Evolutionary conservation across 2,888 invertebrate genomes (phyloP), one percentile per base, ranked within the genome.

Genomic region (Sabatieria punctata): DNA sequence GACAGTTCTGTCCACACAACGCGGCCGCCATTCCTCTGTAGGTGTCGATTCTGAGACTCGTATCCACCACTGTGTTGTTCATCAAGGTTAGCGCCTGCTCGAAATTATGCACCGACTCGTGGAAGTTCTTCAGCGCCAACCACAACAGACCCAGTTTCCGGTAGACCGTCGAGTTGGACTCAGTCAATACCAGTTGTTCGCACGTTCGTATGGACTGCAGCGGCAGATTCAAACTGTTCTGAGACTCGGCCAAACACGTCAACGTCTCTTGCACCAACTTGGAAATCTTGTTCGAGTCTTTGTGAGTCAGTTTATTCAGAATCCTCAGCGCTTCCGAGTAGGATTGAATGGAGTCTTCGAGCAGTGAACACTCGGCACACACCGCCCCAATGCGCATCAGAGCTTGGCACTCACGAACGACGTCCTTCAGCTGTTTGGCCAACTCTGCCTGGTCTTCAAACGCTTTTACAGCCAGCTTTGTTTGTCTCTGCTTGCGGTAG

Each of bases 41-140:
- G 11, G 8, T 18, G 6, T 38, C 11, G 18, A 8, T 13, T 8
- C 21, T 8, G 21, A 38, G n/a, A 8, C 38, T 18, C 38, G 38
- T 18, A n/a, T 38, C 38, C 18, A 38, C 38, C 18, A 38, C 38
- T 18, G 11, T 18, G 6, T 19, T 8, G 11, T 30, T 15, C 33
- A 30, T 13, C 11, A 13, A 30, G 15, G 11, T 15, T 15, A 30
- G 15, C 33, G 33, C 11, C 33, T 11, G 15, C 33, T 30, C 33
- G 33, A 30, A 30, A 11, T 11, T 15, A 15, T 30, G 11, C 11
- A 15, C 33, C 33, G 33, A 11, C 88, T 54, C 85, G 85, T 41
- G 91, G 75, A n/a, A 85, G 75, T 2, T 88, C 78, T 66, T 91
- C 88, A 45, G 78, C 76, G 1, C 91, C 91, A 8, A 91, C 76